A percentile compares a stretch with the other conserved stretches of the same genome.
These are phyloP conservation scores for Ailurus styani DNA, from an alignment of 2,113 vertebrate species.

Conservation along the genomic window DNA sequence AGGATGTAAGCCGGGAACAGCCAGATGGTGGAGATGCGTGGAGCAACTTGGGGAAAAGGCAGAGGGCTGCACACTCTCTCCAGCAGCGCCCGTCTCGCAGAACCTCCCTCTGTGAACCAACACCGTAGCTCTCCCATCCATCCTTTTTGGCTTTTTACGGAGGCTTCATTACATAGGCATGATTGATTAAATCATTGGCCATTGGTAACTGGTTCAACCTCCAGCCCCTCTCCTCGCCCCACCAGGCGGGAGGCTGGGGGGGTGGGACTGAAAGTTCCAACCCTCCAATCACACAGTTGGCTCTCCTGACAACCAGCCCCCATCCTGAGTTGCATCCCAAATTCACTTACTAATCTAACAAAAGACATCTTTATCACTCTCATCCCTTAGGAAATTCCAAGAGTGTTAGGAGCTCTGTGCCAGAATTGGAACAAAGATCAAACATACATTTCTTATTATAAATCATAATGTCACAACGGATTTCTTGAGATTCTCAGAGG, in stretches of 20 bases:
- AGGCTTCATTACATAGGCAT: neutral
- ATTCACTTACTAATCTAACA: neutral
- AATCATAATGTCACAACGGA: neutral
- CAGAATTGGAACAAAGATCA: neutral
- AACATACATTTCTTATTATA: neutral
- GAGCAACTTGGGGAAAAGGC: neutral
- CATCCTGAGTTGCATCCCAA: neutral
- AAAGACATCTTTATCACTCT: neutral
- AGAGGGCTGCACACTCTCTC: neutral
- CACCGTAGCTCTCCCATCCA: neutral
- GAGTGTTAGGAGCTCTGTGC: neutral
- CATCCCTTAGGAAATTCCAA: neutral
- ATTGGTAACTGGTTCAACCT: neutral
- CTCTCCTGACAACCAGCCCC: neutral
- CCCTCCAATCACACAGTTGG: neutral
- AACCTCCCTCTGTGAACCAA: neutral
- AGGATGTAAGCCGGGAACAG: neutral
- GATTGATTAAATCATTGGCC: neutral
- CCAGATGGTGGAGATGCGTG: neutral
- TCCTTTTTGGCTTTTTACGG: neutral
- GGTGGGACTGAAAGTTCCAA: neutral
- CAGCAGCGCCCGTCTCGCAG: rapidly evolving
- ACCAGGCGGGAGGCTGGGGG: neutral
- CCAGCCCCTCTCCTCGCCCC: neutral
- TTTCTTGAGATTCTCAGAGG: neutral